Percentiles rank a stretch among this genome's conserved stretches.
These are phyloP conservation scores for Phyto melanocephala DNA, from an alignment of 2,888 invertebrate genomes.

Conservation along the genomic window DNA sequence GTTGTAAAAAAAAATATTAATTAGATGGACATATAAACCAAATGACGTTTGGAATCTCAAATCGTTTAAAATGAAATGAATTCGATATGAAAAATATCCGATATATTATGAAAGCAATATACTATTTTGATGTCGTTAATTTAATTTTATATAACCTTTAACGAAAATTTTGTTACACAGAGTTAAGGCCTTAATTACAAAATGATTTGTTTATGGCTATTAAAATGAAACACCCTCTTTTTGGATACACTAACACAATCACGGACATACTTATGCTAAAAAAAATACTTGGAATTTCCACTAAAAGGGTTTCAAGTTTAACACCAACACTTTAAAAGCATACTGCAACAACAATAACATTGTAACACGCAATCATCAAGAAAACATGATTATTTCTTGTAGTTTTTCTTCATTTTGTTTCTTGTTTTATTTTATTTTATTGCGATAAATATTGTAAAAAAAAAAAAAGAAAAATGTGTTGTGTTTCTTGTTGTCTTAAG, in stretches of 20 bases:
- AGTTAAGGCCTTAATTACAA: not conserved
- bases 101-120: too few relatives aligned
- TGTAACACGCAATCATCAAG: constrained; percentile 59
- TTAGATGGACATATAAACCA: too few relatives aligned
- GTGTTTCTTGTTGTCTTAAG: constrained; percentile 8
- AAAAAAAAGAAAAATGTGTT: constrained; percentile 26
- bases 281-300: not conserved
- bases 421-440: not conserved
- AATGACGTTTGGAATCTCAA: too few relatives aligned
- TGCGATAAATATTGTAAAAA: constrained; percentile 25
- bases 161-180: too few relatives aligned
- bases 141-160: too few relatives aligned
- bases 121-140: too few relatives aligned
- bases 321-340: constrained; percentile 23
- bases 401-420: constrained; percentile 23
- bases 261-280: not conserved
- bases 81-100: too few relatives aligned
- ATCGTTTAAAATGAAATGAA: too few relatives aligned
- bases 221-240: constrained; percentile 35
- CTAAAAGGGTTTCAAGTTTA: constrained; percentile 31
- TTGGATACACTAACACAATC: not conserved
- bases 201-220: constrained; percentile 17
- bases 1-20: too few relatives aligned
- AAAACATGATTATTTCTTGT: constrained; percentile 64
- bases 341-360: constrained; percentile 16